Evolutionary conservation across 1,140 invertebrate genomes (phyloP).

Genomic region (Maniola jurtina): DNA sequence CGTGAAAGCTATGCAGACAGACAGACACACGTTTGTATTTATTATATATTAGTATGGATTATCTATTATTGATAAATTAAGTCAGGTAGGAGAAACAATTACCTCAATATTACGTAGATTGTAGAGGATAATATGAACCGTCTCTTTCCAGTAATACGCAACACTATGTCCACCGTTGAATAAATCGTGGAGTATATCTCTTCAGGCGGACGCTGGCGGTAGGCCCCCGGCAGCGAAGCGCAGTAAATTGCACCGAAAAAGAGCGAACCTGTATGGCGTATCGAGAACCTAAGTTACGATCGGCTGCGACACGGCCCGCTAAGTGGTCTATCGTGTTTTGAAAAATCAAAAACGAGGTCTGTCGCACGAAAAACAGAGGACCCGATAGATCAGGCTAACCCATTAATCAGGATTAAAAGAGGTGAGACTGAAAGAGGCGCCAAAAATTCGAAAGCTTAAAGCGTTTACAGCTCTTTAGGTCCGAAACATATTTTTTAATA

Average conservation of each 20-base stretch:
- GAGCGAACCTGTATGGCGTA: constrained; percentile 63
- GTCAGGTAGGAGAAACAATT: no score
- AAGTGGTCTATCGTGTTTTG: constrained; percentile 69
- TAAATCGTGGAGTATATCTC: constrained; percentile 68
- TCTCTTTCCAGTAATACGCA: constrained; percentile 27
- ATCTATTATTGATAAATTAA: no score
- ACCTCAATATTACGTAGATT: no score
- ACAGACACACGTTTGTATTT: no score
- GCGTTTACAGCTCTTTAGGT: background rate
- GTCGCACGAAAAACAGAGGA: constrained; percentile 50
- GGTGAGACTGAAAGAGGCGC: constrained; percentile 25
- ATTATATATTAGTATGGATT: no score
- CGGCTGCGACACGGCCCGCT: constrained; percentile 53
- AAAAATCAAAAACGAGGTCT: constrained; percentile 53
- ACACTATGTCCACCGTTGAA: constrained; percentile 67
- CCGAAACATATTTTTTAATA: no score
- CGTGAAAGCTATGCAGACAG: no score
- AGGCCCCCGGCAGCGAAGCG: constrained; percentile 55
- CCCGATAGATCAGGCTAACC: constrained; percentile 30
- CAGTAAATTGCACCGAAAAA: constrained; percentile 70
- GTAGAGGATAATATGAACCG: no score
- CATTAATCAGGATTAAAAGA: constrained; percentile 57
- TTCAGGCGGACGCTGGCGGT: constrained; percentile 49
- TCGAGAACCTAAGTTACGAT: constrained; percentile 66
- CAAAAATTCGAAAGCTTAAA: background rate